These are phyloP conservation scores for Drosophila monieri DNA, from an alignment of 2,888 invertebrate genomes.

Conservation along the genomic window DNA sequence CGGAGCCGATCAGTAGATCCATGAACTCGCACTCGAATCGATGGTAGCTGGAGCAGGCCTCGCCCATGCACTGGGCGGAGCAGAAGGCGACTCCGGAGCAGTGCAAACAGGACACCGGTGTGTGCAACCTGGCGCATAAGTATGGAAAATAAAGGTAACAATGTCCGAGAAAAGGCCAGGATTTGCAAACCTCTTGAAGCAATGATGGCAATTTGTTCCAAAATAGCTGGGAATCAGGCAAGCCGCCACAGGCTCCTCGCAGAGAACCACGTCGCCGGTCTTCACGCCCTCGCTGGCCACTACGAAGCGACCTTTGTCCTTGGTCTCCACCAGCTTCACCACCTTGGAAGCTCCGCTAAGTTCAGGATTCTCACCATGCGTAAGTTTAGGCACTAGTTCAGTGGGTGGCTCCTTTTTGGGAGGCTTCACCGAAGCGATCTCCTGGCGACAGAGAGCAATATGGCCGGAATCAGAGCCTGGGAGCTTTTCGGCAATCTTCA, in stretches of 20 bases:
- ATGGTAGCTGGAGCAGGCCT: conserved; percentile 88
- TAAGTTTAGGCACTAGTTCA: conserved; percentile 75
- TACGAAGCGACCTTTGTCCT: conserved; percentile 88
- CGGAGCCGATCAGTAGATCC: conserved; percentile 91
- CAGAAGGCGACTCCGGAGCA: conserved; percentile 93
- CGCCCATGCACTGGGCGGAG: conserved; percentile 87
- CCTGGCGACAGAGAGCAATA: conserved; percentile 83
- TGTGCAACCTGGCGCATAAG: conserved; percentile 84
- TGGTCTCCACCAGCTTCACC: conserved; percentile 86
- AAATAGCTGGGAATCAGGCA: conserved; percentile 89
- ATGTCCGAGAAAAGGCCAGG: no score
- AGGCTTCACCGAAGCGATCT: conserved; percentile 82
- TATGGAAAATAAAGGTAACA: no score
- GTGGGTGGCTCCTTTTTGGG: conserved; percentile 32
- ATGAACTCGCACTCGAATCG: conserved; percentile 90
- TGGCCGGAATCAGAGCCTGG: conserved; percentile 84
- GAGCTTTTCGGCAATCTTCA: conserved; percentile 87
- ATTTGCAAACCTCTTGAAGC: conserved; percentile 88
- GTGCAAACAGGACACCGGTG: conserved; percentile 89
- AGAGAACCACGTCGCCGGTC: conserved; percentile 89
- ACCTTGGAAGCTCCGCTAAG: conserved; percentile 87
- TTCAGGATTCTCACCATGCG: conserved; percentile 85
- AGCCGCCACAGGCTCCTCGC: conserved; percentile 90
- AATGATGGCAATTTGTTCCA: conserved; percentile 92
- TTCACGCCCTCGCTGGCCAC: conserved; percentile 86